Percentiles rank a stretch among this genome's conserved stretches.
These are phyloP conservation scores for Drosophila kanekoi DNA, from an alignment of 2,888 invertebrate species.

Conservation along the genomic window DNA sequence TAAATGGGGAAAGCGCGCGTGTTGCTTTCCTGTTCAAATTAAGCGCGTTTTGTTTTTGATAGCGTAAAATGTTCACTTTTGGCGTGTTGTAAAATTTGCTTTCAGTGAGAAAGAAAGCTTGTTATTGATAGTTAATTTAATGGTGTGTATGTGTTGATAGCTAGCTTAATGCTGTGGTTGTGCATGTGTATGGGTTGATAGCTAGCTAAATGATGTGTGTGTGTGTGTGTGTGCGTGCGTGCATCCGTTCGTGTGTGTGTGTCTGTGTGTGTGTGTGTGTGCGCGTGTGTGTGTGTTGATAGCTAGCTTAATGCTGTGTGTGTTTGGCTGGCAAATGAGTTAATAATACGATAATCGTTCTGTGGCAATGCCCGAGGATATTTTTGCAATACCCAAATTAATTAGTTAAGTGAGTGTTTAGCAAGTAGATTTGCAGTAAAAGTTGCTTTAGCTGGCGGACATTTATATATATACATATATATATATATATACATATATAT, in stretches of 20 bases:
- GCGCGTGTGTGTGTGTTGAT: too few relatives aligned
- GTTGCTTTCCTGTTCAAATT: constrained; percentile 8
- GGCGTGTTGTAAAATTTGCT: constrained; percentile 1
- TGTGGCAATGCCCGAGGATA: too few relatives aligned
- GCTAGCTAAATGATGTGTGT: too few relatives aligned
- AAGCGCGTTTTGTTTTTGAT: constrained; percentile 37
- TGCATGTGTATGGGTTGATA: too few relatives aligned
- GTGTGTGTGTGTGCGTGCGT: background rate
- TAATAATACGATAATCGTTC: background rate
- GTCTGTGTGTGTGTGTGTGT: background rate
- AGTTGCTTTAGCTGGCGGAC: too few relatives aligned
- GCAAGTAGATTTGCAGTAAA: too few relatives aligned
- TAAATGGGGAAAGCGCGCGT: background rate
- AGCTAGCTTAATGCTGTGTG: too few relatives aligned
- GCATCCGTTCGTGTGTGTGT: rapidly evolving
- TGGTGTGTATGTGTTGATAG: background rate
- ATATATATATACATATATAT: too few relatives aligned
- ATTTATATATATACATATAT: too few relatives aligned
- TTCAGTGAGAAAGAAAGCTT: background rate
- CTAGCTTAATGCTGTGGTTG: background rate
- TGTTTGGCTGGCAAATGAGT: background rate
- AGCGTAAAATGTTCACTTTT: constrained; percentile 1
- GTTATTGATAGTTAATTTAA: constrained; percentile 6
- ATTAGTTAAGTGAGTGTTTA: too few relatives aligned
- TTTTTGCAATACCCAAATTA: too few relatives aligned